These are phyloP conservation scores for Clarias platycephalus DNA, from an alignment of 2,797 vertebrate genomes.

Conservation along the genomic window DNA sequence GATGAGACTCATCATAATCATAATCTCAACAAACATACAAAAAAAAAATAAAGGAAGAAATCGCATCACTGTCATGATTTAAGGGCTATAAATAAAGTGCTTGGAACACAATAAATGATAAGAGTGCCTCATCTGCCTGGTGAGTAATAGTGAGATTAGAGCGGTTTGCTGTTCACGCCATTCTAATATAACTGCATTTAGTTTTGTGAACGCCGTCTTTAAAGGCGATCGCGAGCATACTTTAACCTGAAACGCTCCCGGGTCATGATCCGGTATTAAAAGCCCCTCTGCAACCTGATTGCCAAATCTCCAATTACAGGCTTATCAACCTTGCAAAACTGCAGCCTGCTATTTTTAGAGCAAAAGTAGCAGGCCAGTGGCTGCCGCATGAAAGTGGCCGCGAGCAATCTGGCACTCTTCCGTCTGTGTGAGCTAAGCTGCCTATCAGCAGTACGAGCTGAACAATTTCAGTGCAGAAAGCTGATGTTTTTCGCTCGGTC, in stretches of 20 bases:
- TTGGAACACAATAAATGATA: slow-evolving; percentile 42
- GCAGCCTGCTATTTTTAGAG: slow-evolving; percentile 56
- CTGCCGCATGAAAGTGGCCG: slow-evolving; percentile 51
- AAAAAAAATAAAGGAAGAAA: not conserved
- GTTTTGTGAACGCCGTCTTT: slow-evolving; percentile 36
- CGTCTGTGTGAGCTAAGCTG: slow-evolving; percentile 27
- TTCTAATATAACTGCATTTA: slow-evolving; percentile 52
- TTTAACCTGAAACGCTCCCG: slow-evolving; percentile 54
- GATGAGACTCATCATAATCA: slow-evolving; percentile 26
- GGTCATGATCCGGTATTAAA: slow-evolving; percentile 50
- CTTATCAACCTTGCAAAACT: slow-evolving; percentile 56
- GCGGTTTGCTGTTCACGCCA: slow-evolving; percentile 51
- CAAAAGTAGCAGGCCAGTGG: slow-evolving; percentile 46
- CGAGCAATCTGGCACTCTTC: slow-evolving; percentile 50
- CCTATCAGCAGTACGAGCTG: slow-evolving; percentile 33
- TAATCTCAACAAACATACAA: not conserved
- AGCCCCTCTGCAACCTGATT: slow-evolving; percentile 51
- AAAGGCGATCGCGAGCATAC: slow-evolving; percentile 38
- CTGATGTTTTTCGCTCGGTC: slow-evolving; percentile 42
- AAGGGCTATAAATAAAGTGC: slow-evolving; percentile 38
- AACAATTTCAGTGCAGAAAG: slow-evolving; percentile 40
- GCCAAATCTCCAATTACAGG: slow-evolving; percentile 55
- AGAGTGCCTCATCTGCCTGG: slow-evolving; percentile 34
- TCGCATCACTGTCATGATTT: slow-evolving; percentile 23
- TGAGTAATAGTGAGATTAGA: slow-evolving; percentile 47